Percentiles rank a stretch among this genome's conserved stretches.
Conservation (phyloP, 2,797 vertebrate genomes). For the Peromyscus attwateri region DNA sequence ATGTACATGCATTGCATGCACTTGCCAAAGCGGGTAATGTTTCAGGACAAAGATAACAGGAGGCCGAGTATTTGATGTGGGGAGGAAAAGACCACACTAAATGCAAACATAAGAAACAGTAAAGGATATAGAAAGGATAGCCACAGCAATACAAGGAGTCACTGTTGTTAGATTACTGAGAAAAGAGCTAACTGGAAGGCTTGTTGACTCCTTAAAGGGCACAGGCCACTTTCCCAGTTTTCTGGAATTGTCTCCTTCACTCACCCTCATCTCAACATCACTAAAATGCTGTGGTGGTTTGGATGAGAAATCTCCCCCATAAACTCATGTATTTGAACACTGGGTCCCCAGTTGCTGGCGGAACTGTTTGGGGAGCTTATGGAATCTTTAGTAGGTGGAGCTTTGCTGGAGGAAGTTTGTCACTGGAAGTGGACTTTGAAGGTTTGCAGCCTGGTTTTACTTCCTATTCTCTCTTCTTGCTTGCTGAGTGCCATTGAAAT, state of each 20-base stretch:
- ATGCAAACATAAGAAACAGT: not conserved
- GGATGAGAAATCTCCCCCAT: not conserved
- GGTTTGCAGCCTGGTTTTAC: not conserved
- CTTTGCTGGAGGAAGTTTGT: not conserved
- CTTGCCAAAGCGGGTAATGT: slow-evolving; percentile 46
- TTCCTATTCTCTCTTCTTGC: not conserved
- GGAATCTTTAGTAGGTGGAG: not conserved
- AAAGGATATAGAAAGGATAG: not conserved
- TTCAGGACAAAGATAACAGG: not conserved
- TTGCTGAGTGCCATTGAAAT: not conserved
- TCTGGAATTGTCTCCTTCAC: accelerated
- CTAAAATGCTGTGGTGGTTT: not conserved
- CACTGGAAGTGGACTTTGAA: not conserved
- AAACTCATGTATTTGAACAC: not conserved
- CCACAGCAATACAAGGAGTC: not conserved
- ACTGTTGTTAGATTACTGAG: not conserved
- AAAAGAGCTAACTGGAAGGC: not conserved
- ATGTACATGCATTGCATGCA: no score
- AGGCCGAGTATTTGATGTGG: not conserved
- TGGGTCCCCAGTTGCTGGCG: not conserved
- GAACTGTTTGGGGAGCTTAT: not conserved
- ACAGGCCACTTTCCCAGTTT: not conserved
- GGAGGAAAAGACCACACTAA: not conserved
- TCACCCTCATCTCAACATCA: not conserved
- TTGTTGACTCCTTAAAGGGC: not conserved